These are phyloP conservation scores for Antigone vipio DNA, from an alignment of 2,113 vertebrate genomes.

Conservation along the genomic window DNA sequence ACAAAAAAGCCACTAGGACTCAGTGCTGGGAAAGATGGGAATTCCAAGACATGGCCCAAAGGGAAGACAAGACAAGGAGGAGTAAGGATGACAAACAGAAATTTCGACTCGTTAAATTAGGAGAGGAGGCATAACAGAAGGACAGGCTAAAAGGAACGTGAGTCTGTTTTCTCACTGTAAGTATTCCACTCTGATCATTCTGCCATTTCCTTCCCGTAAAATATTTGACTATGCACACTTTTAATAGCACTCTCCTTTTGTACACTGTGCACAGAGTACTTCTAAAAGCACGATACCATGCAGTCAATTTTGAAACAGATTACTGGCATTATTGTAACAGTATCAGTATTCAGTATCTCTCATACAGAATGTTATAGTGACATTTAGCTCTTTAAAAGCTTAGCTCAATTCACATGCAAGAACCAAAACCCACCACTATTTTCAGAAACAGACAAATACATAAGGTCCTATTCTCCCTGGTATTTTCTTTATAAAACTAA, in stretches of 20 bases:
- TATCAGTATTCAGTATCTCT: not conserved
- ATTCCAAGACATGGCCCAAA: not conserved
- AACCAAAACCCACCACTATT: not conserved
- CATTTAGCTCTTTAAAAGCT: not conserved
- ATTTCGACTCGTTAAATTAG: not conserved
- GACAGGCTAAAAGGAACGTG: not conserved
- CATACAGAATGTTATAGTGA: not conserved
- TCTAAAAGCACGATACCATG: not conserved
- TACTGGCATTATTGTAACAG: not conserved
- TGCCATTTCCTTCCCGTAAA: not conserved
- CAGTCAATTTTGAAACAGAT: not conserved
- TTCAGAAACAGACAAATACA: not conserved
- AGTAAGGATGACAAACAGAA: not conserved
- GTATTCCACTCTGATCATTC: not conserved
- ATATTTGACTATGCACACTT: not conserved
- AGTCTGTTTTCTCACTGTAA: not conserved
- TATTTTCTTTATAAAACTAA: not conserved
- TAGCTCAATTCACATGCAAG: not conserved
- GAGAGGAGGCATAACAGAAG: not conserved
- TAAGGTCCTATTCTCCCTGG: not conserved
- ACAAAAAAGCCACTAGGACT: not conserved
- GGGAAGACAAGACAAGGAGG: not conserved
- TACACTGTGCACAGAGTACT: not conserved
- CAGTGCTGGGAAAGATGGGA: not conserved
- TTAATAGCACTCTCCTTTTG: not conserved